Evolutionary conservation across 1,140 invertebrate species (phyloP).

Genomic region (Lepidurus packardi): DNA sequence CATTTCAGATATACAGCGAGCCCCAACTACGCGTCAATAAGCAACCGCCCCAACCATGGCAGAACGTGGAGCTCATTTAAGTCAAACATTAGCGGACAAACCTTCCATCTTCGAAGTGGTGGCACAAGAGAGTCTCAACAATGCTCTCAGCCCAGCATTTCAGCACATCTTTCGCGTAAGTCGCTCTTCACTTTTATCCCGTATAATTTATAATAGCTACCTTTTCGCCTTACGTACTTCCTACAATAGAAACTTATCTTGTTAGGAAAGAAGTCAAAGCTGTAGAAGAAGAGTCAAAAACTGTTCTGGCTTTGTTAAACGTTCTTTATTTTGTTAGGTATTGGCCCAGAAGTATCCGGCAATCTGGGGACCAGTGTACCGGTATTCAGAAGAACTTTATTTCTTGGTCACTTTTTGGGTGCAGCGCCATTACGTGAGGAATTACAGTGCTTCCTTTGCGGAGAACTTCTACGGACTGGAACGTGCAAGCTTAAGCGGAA

Average conservation of each 20-base stretch:
- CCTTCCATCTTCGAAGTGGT: constrained; percentile 8
- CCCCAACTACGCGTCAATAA: no score
- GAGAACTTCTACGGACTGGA: constrained; percentile 18
- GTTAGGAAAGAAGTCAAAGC: no score
- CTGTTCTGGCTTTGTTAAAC: no score
- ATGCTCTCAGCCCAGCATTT: not conserved
- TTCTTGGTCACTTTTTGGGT: constrained; percentile 15
- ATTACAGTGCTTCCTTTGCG: not conserved
- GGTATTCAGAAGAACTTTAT: not conserved
- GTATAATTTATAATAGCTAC: not conserved
- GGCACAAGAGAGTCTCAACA: constrained; percentile 7
- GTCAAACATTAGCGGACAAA: not conserved
- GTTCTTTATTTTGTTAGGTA: not conserved
- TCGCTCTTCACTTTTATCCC: not conserved
- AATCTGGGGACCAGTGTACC: constrained; percentile 5
- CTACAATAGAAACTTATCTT: no score
- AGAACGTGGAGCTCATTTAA: not conserved
- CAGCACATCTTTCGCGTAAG: not conserved
- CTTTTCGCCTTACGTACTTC: no score
- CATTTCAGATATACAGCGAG: no score
- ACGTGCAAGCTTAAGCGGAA: not conserved
- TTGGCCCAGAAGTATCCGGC: not conserved
- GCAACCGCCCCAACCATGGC: not conserved
- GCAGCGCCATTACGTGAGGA: not conserved
- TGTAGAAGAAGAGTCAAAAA: no score